Base-by-base conservation (phyloP, 2,113 vertebrate species). In the Casuarius casuarius region DNA sequence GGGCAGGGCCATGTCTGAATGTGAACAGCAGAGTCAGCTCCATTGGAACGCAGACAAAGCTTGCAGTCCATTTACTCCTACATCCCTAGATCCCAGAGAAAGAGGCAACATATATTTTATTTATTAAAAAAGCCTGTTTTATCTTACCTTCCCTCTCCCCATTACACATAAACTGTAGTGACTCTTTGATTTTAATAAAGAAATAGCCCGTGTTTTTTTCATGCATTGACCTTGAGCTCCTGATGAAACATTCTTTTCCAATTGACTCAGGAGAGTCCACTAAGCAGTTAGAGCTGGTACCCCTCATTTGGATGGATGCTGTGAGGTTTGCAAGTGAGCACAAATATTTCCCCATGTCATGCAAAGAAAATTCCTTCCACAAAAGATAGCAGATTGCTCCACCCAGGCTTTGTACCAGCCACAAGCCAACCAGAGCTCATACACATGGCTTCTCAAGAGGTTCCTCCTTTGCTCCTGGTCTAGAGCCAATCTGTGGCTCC, bases 291-390 rank as follows among this genome's bases (percentile, higher is more conserved):
- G 62, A 87, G 73, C 44, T 52, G 78, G 62, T 91, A 66, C 62
- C 1, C 3, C 58, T 90, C n/a, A 35, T 83, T 90, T 91, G 71
- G 54, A 90, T 87, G 63, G 67, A 70, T 74, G 49, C 40, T 87
- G 29, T 46, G 82, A 58, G 23, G 44, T 85, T 95, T 95, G 63
- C 82, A 94, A 95, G 92, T n/a, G 49, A 91, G 78, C 63, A 49
- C 2, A 11, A 85, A 40, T 56, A 83, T 95, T 94, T 94, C 62
- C 78, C 49, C 35, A 76, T 81, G 71, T 92, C 49, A 66, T 85
- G 21, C 49, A 87, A 87, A 35, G 29, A 51, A 93, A 95, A 94
- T 76, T 95, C 89, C 49, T 94, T 94, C 74, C 21, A n/a, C 70
- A 71, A 4, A 58, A 82, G 81, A 61, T 26, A 87, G 75, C 48